Evolutionary conservation across 2,888 invertebrate species (phyloP), one percentile per base, ranked within the genome.

Genomic region (Coremacera marginata): DNA sequence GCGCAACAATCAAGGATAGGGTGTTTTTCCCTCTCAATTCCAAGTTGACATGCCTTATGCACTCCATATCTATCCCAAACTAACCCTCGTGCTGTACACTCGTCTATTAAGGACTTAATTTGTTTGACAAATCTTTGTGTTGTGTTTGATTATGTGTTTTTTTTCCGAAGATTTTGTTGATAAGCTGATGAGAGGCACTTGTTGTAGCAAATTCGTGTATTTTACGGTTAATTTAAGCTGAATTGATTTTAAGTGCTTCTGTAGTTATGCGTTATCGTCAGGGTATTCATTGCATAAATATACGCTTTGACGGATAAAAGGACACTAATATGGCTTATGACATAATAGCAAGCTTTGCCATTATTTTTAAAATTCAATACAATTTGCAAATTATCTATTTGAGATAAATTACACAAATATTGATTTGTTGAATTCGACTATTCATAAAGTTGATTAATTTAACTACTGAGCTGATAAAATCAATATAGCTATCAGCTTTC

Each of bases 191-290:
- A 81, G 78, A 78, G 78, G 73, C 82, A 79, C 81, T 83, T 81
- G 81, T 80, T 85, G 81, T 82, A 81, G 80, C 81, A 84, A 86
- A 85, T 87, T 85, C 52, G 49, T 70, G 77, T 71, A 86, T 88
- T 87, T 87, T 83, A 88, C 84, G 86, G 84, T 85, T 87, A 87
- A 88, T 88, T 87, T 87, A 85, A 84, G 84, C 82, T 83, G 84
- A 86, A 87, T 87, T 86, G 88, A 80, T 78, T 27, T 44, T 62
- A 49, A 62, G 51, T 44, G 51, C 63, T 62, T 37, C 63, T n/a
- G 14, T 70, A 27, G 60, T 60, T 68, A 14, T 44, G 44, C 14
- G 14, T 1, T 14, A 14, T 44, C 44, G 44, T 44, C 37, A 7
- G 37, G 8, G 37, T 37, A 37, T 37, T 7, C 7, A 8, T 37